Conservation (phyloP, 2,888 invertebrate genomes). For the Xanthorhoe spadicearia region DNA sequence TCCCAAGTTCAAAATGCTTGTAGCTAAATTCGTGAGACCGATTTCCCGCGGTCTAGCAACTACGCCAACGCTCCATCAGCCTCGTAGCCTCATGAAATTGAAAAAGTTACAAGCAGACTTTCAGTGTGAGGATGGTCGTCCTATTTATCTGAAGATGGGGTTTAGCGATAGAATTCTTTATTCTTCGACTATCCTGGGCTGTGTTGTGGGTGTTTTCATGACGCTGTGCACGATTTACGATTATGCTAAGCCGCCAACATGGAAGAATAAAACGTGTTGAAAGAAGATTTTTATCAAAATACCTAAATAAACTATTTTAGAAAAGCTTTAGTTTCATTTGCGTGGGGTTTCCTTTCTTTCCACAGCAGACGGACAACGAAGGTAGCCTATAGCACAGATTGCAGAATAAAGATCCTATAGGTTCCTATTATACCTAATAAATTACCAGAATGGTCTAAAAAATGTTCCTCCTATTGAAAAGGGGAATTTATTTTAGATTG, state of each 20-base stretch:
- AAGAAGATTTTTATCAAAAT: too few relatives aligned
- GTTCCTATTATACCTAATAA: too few relatives aligned
- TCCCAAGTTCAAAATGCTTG: slow-evolving; percentile 15
- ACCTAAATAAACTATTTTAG: background rate
- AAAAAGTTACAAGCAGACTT: slow-evolving; percentile 55
- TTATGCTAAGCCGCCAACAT: slow-evolving; percentile 55
- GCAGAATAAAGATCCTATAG: too few relatives aligned
- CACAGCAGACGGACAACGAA: too few relatives aligned
- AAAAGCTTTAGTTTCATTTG: background rate
- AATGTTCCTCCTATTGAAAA: too few relatives aligned
- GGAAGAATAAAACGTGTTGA: slow-evolving; percentile 46
- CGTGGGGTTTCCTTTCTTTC: too few relatives aligned
- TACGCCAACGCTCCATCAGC: slow-evolving; percentile 7
- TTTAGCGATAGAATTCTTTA: slow-evolving; percentile 53
- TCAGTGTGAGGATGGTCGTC: slow-evolving; percentile 56
- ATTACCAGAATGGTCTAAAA: too few relatives aligned
- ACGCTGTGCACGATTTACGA: slow-evolving; percentile 47
- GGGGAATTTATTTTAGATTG: too few relatives aligned
- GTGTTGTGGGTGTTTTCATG: slow-evolving; percentile 40
- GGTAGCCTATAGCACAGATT: too few relatives aligned
- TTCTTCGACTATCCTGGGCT: slow-evolving; percentile 43
- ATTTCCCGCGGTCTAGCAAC: slow-evolving; percentile 16
- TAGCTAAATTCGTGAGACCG: slow-evolving; percentile 2
- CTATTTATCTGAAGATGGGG: slow-evolving; percentile 53
- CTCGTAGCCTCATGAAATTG: slow-evolving; percentile 34